Base-by-base conservation (phyloP, 2,888 invertebrate genomes). In the Acronicta leporina region DNA sequence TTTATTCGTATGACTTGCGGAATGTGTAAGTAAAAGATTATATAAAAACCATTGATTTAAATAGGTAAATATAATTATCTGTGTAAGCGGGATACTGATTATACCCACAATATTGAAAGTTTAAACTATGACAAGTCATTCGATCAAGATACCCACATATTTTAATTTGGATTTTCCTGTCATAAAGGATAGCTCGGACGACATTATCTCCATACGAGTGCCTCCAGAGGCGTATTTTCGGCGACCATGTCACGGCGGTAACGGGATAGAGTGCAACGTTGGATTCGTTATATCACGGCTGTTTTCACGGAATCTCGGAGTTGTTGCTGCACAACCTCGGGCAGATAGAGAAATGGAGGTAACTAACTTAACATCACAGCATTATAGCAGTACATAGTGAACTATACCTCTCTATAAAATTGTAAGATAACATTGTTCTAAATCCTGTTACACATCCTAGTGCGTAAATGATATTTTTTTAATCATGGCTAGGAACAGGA, bases 301-400 rank as follows among this genome's bases (percentile, higher is more conserved):
- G 48, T 91, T 83, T 63, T 54, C 69, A 47, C 75, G 87, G 6
- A 88, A 88, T 63, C 77, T 91, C 7, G 88, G 84, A 9, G 53
- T 77, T 7, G 55, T 74, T 2, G 5, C 59, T n/a, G 63, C 46
- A 0, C 72, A 52, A 1, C 63, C 78, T 2, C 13, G 45, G 1
- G 76, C 62, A 5, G 87, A 87, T 6, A 77, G 80, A 38, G 84
- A 84, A 51, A 71, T 82, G 60, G 85, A 89, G 85, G 88, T 89
- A 73, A 50, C 70, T 47, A 0, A 11, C 11, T 10, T 11, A 33
- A 11, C 1, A 33, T 11, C 20, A 20, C 20, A 4, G 2, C 20
- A 20, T 20, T 20, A 3, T 20, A 4, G 2, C 20, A 20, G 2
- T 20, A 3, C 4, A 4, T 20, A 20, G 4, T 20, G 20, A 20